A percentile compares a stretch with the other conserved stretches of the same genome.
Conservation (phyloP, 2,113 vertebrate species). For the Nesogale talazaci region DNA sequence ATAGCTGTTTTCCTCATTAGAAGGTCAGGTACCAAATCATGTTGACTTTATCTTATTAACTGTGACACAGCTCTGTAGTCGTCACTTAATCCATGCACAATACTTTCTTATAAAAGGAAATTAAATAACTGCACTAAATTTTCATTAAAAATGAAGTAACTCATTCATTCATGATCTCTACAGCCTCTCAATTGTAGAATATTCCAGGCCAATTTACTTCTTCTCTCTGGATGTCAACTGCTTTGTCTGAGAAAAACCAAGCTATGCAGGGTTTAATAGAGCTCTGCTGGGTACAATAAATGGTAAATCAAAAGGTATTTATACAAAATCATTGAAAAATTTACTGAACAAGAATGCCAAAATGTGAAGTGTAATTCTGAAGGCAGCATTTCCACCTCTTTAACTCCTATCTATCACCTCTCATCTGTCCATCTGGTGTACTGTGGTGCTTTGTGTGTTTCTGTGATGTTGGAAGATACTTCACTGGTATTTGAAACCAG, state of each 20-base stretch:
- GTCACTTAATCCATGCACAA: background rate
- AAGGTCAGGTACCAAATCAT: background rate
- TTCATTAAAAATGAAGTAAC: background rate
- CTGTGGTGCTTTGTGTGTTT: too few relatives aligned
- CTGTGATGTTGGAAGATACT: too few relatives aligned
- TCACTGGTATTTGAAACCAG: too few relatives aligned
- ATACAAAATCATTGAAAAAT: too few relatives aligned
- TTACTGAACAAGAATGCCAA: too few relatives aligned
- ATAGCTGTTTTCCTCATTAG: background rate
- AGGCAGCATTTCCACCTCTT: too few relatives aligned
- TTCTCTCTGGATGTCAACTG: background rate
- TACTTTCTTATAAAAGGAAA: background rate
- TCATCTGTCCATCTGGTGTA: too few relatives aligned
- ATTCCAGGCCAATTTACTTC: background rate
- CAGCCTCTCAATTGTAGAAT: background rate
- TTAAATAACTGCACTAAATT: too few relatives aligned
- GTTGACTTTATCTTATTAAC: background rate
- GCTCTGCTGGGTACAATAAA: background rate
- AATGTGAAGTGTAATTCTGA: too few relatives aligned
- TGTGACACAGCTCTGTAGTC: background rate
- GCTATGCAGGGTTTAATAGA: background rate
- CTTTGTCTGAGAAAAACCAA: accelerated
- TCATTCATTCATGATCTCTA: background rate
- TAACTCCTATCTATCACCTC: too few relatives aligned
- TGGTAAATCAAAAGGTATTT: too few relatives aligned